Evolutionary conservation across 2,888 invertebrate genomes (phyloP), one percentile per base, ranked within the genome.

Genomic region (Cephus pulcher): DNA sequence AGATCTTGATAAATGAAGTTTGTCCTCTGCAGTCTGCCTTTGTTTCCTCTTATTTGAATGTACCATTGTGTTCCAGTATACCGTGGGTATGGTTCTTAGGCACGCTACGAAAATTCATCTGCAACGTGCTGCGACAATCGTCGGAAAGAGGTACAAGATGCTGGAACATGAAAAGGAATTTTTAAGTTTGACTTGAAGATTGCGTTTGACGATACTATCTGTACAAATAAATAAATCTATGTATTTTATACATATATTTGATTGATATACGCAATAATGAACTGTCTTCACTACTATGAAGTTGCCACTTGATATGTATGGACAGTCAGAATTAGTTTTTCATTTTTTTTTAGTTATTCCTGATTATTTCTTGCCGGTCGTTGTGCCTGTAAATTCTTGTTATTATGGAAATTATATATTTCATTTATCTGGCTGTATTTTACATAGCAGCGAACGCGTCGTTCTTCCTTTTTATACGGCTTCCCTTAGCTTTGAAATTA

Each of bases 1-100:
- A 12, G 32, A 71, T 15, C 33, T 71, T 71, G 71, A 71, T 71
- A 32, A 71, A 32, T 71, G 71, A 71, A 71, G 71, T 71, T 71
- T 71, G 71, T 34, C 32, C 70, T 34, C 12, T 71, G 32, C 71
- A 71, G 32, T 32, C 71, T 32, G 71, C 32, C 71, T 71, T 71
- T 71, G 71, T 71, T 34, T 34, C 33, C 71, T 34, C 23, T 56
- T 56, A 56, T 56, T 56, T 56, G 56, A 56, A 56, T 56, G 23
- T 56, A 56, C 56, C 23, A 34, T 71, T 34, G 71, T 71, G 32
- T 32, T 71, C 9, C 71, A 71, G 71, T 71, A 32, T 3, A 71
- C 32, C 32, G 12, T 32, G 32, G 71, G 71, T 71, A 34, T 34
- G 71, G 71, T 34, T 32, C 71, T 71, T 71, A 12, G 71, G 33